A percentile compares a stretch with the other conserved stretches of the same genome.
Conservation (phyloP, 2,888 invertebrate genomes). For the Griposia aprilina region DNA sequence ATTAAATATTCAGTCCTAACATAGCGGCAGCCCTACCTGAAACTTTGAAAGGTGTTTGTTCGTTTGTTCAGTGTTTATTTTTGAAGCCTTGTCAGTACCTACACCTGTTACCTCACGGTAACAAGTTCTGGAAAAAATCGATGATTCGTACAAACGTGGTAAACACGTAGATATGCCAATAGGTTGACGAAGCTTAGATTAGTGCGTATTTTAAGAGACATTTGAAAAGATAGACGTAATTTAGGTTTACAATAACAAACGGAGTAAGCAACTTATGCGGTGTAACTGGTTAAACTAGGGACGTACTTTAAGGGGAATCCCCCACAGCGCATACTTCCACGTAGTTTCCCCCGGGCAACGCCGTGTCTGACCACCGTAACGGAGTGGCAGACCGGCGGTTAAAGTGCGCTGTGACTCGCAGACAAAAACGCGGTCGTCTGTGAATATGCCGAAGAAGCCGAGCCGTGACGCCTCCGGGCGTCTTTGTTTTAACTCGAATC, state of each 20-base stretch:
- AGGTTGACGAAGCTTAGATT: background rate
- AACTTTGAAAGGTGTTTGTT: conserved; percentile 38
- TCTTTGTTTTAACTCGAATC: too few species aligned
- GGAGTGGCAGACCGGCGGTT: too few species aligned
- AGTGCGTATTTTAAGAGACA: background rate
- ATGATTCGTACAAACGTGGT: background rate
- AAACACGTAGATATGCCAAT: conserved; percentile 9
- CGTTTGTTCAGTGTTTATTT: conserved; percentile 41
- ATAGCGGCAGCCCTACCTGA: conserved; percentile 23
- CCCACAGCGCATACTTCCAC: too few species aligned
- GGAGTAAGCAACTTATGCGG: background rate
- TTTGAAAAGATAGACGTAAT: conserved; percentile 34
- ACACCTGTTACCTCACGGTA: conserved; percentile 22
- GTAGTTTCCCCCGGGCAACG: too few species aligned
- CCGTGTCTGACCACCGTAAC: too few species aligned
- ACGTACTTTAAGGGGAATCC: background rate
- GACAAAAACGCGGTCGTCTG: too few species aligned
- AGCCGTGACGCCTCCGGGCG: too few species aligned
- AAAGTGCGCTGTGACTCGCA: too few species aligned
- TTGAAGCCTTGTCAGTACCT: conserved; percentile 31
- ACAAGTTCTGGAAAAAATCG: conserved; percentile 19
- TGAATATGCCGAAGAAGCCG: too few species aligned
- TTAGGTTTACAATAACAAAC: conserved; percentile 42
- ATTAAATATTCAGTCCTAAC: conserved; percentile 25
- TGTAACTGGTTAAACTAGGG: background rate